Conservation (phyloP, 2,113 vertebrate genomes). For the Carollia perspicillata region DNA sequence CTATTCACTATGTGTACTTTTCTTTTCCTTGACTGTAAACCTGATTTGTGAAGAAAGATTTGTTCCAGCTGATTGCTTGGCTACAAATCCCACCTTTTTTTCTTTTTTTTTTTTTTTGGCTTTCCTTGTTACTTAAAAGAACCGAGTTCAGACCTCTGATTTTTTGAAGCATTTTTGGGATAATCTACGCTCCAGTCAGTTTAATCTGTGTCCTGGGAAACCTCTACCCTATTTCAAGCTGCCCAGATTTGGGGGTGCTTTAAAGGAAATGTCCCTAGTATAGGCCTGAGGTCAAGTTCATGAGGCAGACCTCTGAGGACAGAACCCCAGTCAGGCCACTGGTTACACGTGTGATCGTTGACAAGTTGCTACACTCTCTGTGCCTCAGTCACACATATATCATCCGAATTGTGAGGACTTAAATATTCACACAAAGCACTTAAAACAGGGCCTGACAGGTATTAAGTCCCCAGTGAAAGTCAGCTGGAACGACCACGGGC, state of each 20-base stretch:
- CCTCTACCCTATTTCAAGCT: neutral
- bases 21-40: conserved; percentile 49
- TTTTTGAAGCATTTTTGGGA: neutral
- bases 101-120: neutral
- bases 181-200: neutral
- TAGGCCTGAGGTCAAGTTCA: neutral
- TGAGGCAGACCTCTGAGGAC: neutral
- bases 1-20: neutral
- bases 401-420: neutral
- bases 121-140: conserved; percentile 40
- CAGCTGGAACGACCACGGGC: neutral
- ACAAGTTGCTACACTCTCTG: neutral
- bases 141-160: conserved; percentile 17
- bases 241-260: neutral
- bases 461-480: neutral
- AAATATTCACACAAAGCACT: neutral
- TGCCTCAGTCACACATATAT: neutral
- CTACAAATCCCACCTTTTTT: conserved; percentile 35
- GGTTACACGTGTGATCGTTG: neutral
- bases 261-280: neutral
- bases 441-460: neutral
- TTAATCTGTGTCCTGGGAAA: neutral
- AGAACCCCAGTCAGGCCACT: neutral
- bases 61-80: conserved; percentile 54
- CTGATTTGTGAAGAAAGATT: conserved; percentile 50